Percentiles rank a stretch among this genome's conserved stretches.
Evolutionary conservation across 2,113 vertebrate genomes (phyloP).

Genomic region (Danionella cerebrum): DNA sequence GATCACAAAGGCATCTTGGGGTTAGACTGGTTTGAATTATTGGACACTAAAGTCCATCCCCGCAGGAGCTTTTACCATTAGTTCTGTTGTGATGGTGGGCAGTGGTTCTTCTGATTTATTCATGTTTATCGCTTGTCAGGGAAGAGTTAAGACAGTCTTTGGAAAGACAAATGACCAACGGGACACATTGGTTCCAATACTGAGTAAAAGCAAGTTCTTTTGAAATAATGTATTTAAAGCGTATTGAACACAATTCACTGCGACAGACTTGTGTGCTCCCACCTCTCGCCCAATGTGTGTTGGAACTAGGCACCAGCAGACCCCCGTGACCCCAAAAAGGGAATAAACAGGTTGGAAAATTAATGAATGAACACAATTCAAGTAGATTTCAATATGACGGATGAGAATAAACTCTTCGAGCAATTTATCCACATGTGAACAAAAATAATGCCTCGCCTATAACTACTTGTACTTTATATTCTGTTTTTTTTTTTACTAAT

Average conservation of each 20-base stretch:
- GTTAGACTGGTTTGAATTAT: constrained; percentile 1
- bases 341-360: too few relatives aligned
- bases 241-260: too few relatives aligned
- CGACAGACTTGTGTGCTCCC: too few relatives aligned
- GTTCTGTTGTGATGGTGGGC: neutral
- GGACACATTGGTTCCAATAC: neutral
- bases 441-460: too few relatives aligned
- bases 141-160: neutral
- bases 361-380: constrained; percentile 48
- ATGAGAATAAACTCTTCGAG: neutral
- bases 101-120: neutral
- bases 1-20: neutral
- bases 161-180: neutral
- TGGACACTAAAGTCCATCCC: neutral
- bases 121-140: neutral
- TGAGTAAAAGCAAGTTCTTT: neutral
- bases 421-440: neutral
- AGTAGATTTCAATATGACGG: constrained; percentile 62
- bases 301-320: too few relatives aligned
- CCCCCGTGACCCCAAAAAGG: too few relatives aligned
- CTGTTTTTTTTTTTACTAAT: too few relatives aligned
- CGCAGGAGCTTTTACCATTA: neutral
- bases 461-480: too few relatives aligned
- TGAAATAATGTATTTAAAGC: too few relatives aligned
- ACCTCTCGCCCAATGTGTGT: too few relatives aligned